phyloP scores from a whole-genome alignment of 2,888 invertebrate species.

The Cantharis rufa region DNA sequence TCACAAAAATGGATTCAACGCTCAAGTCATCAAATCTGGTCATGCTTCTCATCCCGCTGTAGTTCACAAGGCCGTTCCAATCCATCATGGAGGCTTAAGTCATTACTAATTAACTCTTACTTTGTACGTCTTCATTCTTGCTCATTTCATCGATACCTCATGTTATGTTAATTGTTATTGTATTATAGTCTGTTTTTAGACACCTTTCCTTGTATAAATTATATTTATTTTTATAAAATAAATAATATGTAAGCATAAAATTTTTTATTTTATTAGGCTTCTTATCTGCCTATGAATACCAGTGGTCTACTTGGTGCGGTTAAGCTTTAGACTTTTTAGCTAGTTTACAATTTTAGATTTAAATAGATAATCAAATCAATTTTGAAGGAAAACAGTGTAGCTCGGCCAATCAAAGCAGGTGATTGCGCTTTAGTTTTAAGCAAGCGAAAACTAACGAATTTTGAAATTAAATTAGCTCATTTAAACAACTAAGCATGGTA shows the following conservation, averaged over 20 bases:
- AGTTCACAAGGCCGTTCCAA: background rate
- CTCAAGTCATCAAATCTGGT: constrained; percentile 29
- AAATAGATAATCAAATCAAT: no score
- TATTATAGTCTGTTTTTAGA: background rate
- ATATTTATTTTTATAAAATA: constrained; percentile 2
- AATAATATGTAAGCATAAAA: background rate
- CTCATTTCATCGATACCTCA: background rate
- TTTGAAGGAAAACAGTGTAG: no score
- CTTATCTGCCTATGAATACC: no score
- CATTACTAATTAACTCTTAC: background rate
- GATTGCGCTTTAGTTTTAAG: background rate
- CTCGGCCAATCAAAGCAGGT: background rate
- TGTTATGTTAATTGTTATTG: background rate
- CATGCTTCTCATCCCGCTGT: constrained; percentile 33
- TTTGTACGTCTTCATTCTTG: background rate
- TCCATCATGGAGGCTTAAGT: background rate
- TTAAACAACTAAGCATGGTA: background rate
- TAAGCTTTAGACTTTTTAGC: no score
- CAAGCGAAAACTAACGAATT: background rate
- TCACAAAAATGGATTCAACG: constrained; percentile 56
- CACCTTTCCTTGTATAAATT: background rate
- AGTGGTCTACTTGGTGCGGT: no score
- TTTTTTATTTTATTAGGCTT: background rate
- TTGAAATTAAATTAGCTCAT: background rate
- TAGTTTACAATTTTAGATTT: no score